Percentiles rank a stretch among this genome's conserved stretches.
phyloP scores from a whole-genome alignment of 1,140 invertebrate species.

The Hormaphis cornu region DNA sequence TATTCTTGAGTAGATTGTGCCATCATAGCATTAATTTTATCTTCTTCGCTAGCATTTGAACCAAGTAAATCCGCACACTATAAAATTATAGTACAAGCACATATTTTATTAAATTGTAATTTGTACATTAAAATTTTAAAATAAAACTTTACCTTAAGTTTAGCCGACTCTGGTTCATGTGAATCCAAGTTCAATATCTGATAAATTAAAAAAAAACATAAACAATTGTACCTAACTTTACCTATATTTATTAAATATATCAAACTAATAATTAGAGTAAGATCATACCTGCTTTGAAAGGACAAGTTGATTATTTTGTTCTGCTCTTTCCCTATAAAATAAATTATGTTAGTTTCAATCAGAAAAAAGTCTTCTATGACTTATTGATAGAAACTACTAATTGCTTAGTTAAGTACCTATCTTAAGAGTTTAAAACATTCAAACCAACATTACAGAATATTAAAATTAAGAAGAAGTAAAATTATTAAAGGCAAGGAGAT shows the following conservation, averaged over 20 bases:
- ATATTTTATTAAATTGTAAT: background rate
- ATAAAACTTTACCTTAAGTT: constrained; percentile 19
- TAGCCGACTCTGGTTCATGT: constrained; percentile 11
- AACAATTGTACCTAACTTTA: too few relatives aligned
- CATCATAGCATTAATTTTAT: constrained; percentile 96
- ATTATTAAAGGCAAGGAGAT: too few relatives aligned
- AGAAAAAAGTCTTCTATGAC: too few relatives aligned
- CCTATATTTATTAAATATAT: too few relatives aligned
- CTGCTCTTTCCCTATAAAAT: constrained; percentile 39
- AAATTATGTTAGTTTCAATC: constrained; percentile 35
- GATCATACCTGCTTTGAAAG: constrained; percentile 25
- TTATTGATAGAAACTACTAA: too few relatives aligned
- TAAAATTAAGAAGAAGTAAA: too few relatives aligned
- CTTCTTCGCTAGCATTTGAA: constrained; percentile 87
- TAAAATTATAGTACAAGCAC: background rate
- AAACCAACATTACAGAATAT: too few relatives aligned
- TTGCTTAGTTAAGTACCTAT: too few relatives aligned
- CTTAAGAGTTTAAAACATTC: too few relatives aligned
- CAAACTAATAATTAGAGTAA: too few relatives aligned
- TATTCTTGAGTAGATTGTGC: constrained; percentile 91
- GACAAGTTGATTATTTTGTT: constrained; percentile 35
- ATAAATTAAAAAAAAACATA: background rate
- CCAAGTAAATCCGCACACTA: constrained; percentile 69
- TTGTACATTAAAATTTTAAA: background rate
- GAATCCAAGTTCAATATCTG: constrained; percentile 27